Conservation (phyloP, 2,113 vertebrate genomes). For the Pseudorhombus dupliciocellatus region DNA sequence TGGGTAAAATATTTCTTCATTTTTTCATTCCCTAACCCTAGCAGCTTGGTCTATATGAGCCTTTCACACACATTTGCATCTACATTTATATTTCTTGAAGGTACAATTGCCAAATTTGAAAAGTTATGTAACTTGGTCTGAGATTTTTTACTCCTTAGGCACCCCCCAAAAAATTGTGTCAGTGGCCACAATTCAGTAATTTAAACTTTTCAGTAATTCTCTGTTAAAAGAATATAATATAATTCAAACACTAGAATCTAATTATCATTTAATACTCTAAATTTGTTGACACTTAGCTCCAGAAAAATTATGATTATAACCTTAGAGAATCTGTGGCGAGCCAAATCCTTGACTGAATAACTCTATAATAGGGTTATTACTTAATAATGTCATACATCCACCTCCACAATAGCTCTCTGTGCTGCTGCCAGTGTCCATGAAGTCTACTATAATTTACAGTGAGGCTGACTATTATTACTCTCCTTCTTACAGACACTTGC, state of each 20-base stretch:
- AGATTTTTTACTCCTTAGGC: neutral
- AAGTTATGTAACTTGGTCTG: no score
- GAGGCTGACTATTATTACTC: slow-evolving; percentile 50
- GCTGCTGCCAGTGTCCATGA: slow-evolving; percentile 24
- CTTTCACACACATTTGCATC: no score
- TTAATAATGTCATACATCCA: slow-evolving; percentile 52
- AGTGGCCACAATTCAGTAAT: neutral
- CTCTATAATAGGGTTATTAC: slow-evolving; percentile 61
- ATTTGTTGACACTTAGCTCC: slow-evolving; percentile 43
- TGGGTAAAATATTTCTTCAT: neutral
- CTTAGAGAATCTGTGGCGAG: slow-evolving; percentile 31
- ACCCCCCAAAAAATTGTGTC: neutral
- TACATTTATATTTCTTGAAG: no score
- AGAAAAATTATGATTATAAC: slow-evolving; percentile 54
- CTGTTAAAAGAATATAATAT: neutral
- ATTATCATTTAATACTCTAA: slow-evolving; percentile 16
- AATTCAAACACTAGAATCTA: slow-evolving; percentile 10
- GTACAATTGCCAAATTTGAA: no score
- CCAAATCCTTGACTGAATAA: slow-evolving; percentile 45
- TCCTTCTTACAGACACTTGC: slow-evolving; percentile 44
- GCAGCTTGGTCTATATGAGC: no score
- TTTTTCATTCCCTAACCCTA: neutral
- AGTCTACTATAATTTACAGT: slow-evolving; percentile 49
- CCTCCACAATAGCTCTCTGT: slow-evolving; percentile 48
- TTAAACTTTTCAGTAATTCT: neutral